Percentiles rank a stretch among this genome's conserved stretches.
These are phyloP conservation scores for Myxocyprinus asiaticus DNA, from an alignment of 2,113 vertebrate genomes.

Conservation along the genomic window DNA sequence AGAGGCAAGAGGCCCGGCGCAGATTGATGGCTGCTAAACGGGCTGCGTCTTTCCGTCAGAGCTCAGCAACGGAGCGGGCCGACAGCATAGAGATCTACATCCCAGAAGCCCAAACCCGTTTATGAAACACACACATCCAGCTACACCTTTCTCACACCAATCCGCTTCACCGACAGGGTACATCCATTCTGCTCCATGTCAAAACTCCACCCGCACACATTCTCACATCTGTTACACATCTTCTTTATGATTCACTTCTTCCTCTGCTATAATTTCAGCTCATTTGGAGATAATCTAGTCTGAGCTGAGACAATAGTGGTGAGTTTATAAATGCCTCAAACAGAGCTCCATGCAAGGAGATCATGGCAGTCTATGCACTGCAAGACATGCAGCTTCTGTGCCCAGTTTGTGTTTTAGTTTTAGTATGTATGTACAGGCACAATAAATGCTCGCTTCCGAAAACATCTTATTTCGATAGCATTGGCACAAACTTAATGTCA, in stretches of 20 bases:
- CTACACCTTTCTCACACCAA: slow-evolving; percentile 13
- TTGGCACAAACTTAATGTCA: slow-evolving; percentile 20
- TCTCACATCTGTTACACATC: not conserved
- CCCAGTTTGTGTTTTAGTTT: slow-evolving; percentile 1
- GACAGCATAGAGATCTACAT: slow-evolving; percentile 99
- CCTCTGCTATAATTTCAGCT: not conserved
- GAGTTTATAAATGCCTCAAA: slow-evolving; percentile 29
- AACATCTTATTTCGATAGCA: not conserved
- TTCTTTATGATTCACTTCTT: not conserved
- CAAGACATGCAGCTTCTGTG: not conserved
- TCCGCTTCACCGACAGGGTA: slow-evolving; percentile 39
- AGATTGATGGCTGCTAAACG: slow-evolving; percentile 95
- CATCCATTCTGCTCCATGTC: slow-evolving; percentile 57
- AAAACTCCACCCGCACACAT: not conserved
- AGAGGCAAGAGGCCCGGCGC: slow-evolving; percentile 92
- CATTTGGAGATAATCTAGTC: not conserved
- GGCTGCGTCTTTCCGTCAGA: slow-evolving; percentile 95
- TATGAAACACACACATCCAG: slow-evolving; percentile 80
- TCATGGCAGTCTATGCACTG: slow-evolving; percentile 12
- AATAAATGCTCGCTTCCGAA: not conserved
- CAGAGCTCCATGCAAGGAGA: slow-evolving; percentile 16
- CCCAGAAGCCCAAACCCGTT: slow-evolving; percentile 96
- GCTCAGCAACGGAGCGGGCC: slow-evolving; percentile 89
- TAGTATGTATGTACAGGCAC: not conserved
- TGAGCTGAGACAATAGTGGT: slow-evolving; percentile 22